phyloP scores from a whole-genome alignment of 2,797 vertebrate genomes.

The Paramormyrops hopkinsi region DNA sequence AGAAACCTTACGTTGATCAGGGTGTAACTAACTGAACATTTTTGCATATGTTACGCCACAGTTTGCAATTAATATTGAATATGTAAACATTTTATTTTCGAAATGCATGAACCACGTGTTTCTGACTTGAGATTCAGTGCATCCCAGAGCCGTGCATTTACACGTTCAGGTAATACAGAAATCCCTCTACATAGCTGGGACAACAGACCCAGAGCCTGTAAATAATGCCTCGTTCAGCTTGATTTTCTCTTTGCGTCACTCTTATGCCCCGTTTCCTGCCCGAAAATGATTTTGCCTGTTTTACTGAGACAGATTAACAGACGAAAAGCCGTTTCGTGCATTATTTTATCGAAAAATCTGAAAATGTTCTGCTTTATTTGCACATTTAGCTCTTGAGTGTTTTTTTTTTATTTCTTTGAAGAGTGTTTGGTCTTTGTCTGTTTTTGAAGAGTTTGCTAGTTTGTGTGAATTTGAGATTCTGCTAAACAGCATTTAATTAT shows the following conservation, averaged over 20 bases:
- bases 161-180: not conserved
- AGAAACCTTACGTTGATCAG: not conserved
- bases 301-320: not conserved
- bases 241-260: not conserved
- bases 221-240: not conserved
- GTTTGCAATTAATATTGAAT: not conserved
- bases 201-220: not conserved
- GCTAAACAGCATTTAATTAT: constrained; percentile 7
- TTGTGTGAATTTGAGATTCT: not conserved
- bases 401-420: not conserved
- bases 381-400: not conserved
- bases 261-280: not conserved
- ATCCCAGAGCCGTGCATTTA: not conserved
- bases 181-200: not conserved
- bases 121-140: not conserved
- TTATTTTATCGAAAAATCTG: not conserved
- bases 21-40: not conserved
- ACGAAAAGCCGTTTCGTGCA: not conserved
- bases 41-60: not conserved
- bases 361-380: not conserved
- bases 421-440: not conserved
- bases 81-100: not conserved
- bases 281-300: not conserved
- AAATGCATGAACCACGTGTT: not conserved
- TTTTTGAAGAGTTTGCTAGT: not conserved